Evolutionary conservation across 1,140 invertebrate species (phyloP), one percentile per base, ranked within the genome.

Genomic region (Scaptomyza graminum): DNA sequence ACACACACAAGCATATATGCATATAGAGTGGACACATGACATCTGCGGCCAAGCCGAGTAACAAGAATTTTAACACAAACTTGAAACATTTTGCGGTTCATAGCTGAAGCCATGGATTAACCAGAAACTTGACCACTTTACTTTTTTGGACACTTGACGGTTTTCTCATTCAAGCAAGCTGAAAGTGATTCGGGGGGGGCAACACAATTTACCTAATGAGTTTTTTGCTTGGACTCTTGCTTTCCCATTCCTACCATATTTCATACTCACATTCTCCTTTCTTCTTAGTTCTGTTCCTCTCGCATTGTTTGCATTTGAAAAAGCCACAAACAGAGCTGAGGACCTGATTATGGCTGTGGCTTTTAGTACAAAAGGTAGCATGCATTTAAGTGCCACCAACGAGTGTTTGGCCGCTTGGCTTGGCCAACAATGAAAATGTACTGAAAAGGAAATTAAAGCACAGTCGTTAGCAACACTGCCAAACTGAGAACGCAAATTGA

Each of bases 151-250:
- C 60, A 74, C 59, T 70, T 64, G 47, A 39, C 52, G 39, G 56
- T 68, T 50, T 56, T 31, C 28, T 31, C 28, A 6, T 5, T 31
- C 28, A 22, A 22, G 18, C 18, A 22, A 22, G 18, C 18, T 3
- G 18, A 2, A 22, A 22, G 18, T 2, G 2, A 22, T 22, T 22
- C 2, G 18, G 18, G 31, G 9, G 2, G 12, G 31, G 55, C 49
- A 61, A 52, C 54, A 83, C 79, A 74, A 75, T 82, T 78, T 82
- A 70, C 71, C 51, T 75, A 77, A 83, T 83, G 79, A 70, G 74
- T 83, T 84, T 85, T 79, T 3, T 15, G 18, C 18, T 12, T 16
- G 11, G 9, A 25, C 12, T 5, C 39, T 34, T 7, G 4, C 8
- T 28, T 41, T n/a, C 0, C 5, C 12, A 6, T 41, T 41, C 34